Conservation (phyloP, 2,797 vertebrate species). For the Enteromius argenteus region DNA sequence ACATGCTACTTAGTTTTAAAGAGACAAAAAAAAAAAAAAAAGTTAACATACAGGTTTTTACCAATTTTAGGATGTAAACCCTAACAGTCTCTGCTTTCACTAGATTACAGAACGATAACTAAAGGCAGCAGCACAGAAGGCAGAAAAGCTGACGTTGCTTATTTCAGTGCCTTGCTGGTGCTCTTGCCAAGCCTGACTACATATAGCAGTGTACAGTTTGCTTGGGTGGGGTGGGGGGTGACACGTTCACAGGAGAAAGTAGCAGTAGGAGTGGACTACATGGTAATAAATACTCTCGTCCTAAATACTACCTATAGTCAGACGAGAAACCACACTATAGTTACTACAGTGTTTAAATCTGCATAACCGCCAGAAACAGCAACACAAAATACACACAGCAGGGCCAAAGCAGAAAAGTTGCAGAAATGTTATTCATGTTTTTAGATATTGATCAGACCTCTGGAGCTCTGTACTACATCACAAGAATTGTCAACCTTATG, state of each 20-base stretch:
- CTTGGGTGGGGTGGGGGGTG: neutral
- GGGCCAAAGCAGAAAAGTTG: neutral
- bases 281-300: constrained; percentile 30
- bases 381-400: neutral
- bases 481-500: neutral
- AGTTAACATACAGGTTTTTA: neutral
- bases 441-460: neutral
- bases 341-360: constrained; percentile 5
- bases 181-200: constrained; percentile 68
- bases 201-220: constrained; percentile 71
- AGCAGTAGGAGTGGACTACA: constrained; percentile 32
- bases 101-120: neutral
- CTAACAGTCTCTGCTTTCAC: neutral
- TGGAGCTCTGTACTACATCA: neutral
- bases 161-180: constrained; percentile 36
- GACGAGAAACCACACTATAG: neutral
- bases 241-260: constrained; percentile 66
- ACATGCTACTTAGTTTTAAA: neutral
- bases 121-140: constrained; percentile 54
- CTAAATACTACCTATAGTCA: constrained; percentile 53
- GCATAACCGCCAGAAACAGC: neutral
- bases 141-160: constrained; percentile 33
- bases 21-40: neutral
- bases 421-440: neutral
- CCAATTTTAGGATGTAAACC: neutral